Percentiles rank a stretch among this genome's conserved stretches.
These are phyloP conservation scores for Scortum barcoo DNA, from an alignment of 2,113 vertebrate genomes.

Conservation along the genomic window DNA sequence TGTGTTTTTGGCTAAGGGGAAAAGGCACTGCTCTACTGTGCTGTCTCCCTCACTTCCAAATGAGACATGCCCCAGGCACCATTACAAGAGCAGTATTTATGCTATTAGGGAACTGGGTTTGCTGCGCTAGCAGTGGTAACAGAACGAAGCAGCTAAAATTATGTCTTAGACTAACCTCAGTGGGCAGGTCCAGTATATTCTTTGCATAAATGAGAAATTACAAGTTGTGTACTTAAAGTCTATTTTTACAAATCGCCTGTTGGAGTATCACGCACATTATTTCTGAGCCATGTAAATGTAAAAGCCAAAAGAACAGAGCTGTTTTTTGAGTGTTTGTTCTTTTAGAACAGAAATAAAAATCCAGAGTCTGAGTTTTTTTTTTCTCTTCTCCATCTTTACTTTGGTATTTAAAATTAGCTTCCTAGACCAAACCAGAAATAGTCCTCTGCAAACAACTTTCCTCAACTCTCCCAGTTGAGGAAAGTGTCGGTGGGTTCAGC, in stretches of 20 bases:
- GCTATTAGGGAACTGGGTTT: constrained; percentile 68
- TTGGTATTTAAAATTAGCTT: constrained; percentile 67
- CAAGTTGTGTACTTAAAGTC: constrained; percentile 60
- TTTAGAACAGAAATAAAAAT: constrained; percentile 48
- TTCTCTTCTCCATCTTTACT: constrained; percentile 42
- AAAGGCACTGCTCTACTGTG: constrained; percentile 50
- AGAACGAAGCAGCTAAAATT: constrained; percentile 71
- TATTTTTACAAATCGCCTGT: constrained; percentile 63
- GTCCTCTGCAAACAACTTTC: constrained; percentile 43
- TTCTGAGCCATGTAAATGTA: constrained; percentile 38
- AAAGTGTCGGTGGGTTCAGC: constrained; percentile 58
- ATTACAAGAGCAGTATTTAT: constrained; percentile 75
- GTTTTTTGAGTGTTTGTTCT: constrained; percentile 21
- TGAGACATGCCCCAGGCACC: constrained; percentile 67
- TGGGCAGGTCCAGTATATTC: constrained; percentile 66
- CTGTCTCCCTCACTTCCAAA: constrained; percentile 62
- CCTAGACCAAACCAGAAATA: constrained; percentile 48
- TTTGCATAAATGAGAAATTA: constrained; percentile 73
- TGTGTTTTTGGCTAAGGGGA: constrained; percentile 58
- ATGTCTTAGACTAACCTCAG: constrained; percentile 70
- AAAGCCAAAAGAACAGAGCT: constrained; percentile 31
- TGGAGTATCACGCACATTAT: constrained; percentile 48
- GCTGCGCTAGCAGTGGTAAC: constrained; percentile 38
- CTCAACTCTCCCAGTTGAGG: constrained; percentile 33
- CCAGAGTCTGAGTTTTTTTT: constrained; percentile 21